phyloP scores from a whole-genome alignment of 2,113 vertebrate species.

The Scomber scombrus region DNA sequence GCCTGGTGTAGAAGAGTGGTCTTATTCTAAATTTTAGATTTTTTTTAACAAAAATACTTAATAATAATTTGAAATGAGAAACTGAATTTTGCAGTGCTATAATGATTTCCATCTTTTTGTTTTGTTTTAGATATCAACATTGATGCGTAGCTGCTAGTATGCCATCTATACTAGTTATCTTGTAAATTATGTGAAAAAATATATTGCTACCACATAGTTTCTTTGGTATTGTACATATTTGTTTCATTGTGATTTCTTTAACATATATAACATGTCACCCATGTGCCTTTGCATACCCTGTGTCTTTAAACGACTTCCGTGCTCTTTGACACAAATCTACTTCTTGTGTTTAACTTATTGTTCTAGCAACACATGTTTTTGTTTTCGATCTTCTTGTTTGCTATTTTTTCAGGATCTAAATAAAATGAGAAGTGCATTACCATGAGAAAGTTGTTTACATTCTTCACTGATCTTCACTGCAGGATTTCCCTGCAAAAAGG shows the following conservation, averaged over 20 bases:
- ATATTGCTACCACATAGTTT: constrained; percentile 56
- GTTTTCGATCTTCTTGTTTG: constrained; percentile 55
- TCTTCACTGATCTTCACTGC: constrained; percentile 26
- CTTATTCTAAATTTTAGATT: constrained; percentile 37
- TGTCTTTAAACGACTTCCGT: constrained; percentile 57
- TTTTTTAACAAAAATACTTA: constrained; percentile 44
- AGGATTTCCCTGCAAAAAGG: constrained; percentile 10
- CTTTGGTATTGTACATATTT: constrained; percentile 79
- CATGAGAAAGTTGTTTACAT: constrained; percentile 20
- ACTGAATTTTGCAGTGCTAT: constrained; percentile 13
- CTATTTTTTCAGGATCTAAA: constrained; percentile 66
- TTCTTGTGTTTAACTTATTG: constrained; percentile 82
- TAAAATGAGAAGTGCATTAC: constrained; percentile 70
- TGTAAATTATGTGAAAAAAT: constrained; percentile 79
- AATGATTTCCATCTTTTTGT: constrained; percentile 14
- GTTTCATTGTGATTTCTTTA: constrained; percentile 59
- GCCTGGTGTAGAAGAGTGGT: constrained; percentile 16
- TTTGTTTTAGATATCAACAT: neutral
- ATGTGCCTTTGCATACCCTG: constrained; percentile 40
- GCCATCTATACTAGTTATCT: constrained; percentile 32
- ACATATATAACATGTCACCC: constrained; percentile 55
- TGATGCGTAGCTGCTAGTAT: constrained; percentile 53
- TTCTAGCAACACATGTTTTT: constrained; percentile 60
- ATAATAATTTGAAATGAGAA: constrained; percentile 28
- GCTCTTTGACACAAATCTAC: constrained; percentile 43